Evolutionary conservation across 2,113 vertebrate species (phyloP), one percentile per base, ranked within the genome.

Genomic region (Syrmaticus mikado): DNA sequence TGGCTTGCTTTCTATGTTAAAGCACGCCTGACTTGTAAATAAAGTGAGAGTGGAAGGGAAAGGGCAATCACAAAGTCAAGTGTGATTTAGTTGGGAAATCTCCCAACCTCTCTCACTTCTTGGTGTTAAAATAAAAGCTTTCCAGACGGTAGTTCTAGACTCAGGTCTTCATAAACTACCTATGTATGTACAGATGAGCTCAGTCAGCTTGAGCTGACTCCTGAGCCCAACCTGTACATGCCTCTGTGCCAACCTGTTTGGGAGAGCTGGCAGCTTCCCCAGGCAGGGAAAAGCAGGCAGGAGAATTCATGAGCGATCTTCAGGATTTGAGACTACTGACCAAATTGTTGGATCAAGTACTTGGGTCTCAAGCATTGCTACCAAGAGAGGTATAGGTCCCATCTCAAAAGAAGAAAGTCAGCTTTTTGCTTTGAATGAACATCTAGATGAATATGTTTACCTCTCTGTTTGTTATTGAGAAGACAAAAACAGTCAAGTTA

Each of bases 301-400:
- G 21, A 91, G 12, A 34, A 11, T 22, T 80, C 67, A 71, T 0
- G 0, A 66, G 7, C 24, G 53, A 43, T 62, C 67, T 67, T 22
- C 60, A 74, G 19, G 64, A 36, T 80, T 60, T 2, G 7, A 74
- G 7, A 6, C 30, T 80, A 4, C 14, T 55, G 40, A 13, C 11
- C 0, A 0, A 60, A 4, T 11, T 3, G 1, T 8, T 90, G 22
- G 38, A 73, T 61, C 27, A 38, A 40, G 8, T 30, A 20, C 4
- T 14, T 38, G 12, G 5, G 20, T 73, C 48, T 62, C 36, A 36
- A 48, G 28, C 15, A 13, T 11, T 61, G 32, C 8, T 65, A 1
- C 50, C 32, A 76, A 48, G 19, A 19, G 46, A 41, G 24, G 72
- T 21, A 68, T 32, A 70, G 25, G 52, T 46, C 58, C 78, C 20